Evolutionary conservation across 2,113 vertebrate species (phyloP).

Genomic region (Phylloscopus whistleri): DNA sequence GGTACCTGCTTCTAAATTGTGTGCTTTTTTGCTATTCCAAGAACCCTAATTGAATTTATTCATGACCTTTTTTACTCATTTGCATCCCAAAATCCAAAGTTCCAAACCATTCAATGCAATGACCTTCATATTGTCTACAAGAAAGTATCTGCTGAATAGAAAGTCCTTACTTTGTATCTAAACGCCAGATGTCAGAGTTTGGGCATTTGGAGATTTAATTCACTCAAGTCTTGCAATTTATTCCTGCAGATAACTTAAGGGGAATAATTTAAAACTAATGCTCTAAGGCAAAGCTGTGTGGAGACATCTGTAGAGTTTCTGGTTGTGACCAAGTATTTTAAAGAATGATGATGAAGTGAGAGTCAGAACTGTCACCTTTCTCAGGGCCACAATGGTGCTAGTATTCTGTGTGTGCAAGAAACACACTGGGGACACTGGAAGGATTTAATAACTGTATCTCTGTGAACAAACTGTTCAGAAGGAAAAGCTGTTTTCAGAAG

Average conservation of each 20-base stretch:
- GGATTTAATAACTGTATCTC: conserved; percentile 34
- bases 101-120: neutral
- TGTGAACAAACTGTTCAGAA: neutral
- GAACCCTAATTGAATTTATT: neutral
- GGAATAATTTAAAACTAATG: neutral
- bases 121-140: neutral
- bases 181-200: neutral
- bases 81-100: neutral
- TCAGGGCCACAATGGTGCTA: conserved; percentile 24
- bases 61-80: neutral
- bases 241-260: neutral
- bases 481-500: conserved; percentile 2
- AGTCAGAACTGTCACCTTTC: conserved; percentile 51
- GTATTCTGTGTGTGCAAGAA: neutral
- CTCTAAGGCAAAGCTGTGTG: neutral
- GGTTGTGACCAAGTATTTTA: neutral
- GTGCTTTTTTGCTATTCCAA: neutral
- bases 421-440: neutral
- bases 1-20: neutral
- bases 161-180: neutral
- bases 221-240: neutral
- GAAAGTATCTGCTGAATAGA: neutral
- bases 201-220: neutral
- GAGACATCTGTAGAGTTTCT: conserved; percentile 31
- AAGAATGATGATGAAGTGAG: conserved; percentile 62